These are phyloP conservation scores for Neelides folsomi DNA, from an alignment of 2,888 invertebrate genomes.

Conservation along the genomic window DNA sequence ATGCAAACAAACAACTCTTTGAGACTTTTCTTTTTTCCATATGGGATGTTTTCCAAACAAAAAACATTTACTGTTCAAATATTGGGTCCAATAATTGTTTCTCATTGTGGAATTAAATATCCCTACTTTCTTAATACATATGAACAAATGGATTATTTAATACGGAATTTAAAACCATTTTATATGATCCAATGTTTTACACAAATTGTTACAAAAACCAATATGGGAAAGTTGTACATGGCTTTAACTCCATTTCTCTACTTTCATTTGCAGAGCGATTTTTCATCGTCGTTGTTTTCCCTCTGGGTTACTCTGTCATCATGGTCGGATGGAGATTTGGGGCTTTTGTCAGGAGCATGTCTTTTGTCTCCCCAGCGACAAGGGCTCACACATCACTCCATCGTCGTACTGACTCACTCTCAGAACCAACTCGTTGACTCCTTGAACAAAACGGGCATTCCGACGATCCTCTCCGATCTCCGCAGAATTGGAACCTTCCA, in stretches of 20 bases:
- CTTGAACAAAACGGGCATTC: slow-evolving; percentile 44
- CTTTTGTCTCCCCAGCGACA: slow-evolving; percentile 66
- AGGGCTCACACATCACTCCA: slow-evolving; percentile 65
- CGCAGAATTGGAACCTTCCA: slow-evolving; percentile 69
- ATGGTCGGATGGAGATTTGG: slow-evolving; percentile 78
- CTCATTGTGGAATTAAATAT: no score
- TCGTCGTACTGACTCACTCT: slow-evolving; percentile 52
- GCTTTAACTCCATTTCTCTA: slow-evolving; percentile 2
- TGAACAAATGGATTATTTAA: no score
- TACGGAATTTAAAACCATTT: no score
- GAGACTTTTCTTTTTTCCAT: no score
- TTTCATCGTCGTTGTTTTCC: slow-evolving; percentile 66
- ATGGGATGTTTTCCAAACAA: no score
- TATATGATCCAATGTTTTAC: no score
- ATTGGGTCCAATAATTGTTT: no score
- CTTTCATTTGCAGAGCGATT: slow-evolving; percentile 55
- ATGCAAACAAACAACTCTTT: no score
- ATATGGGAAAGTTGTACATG: no score
- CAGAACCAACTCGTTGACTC: slow-evolving; percentile 75
- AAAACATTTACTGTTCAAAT: no score
- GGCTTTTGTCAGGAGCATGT: slow-evolving; percentile 72
- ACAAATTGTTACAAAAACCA: no score
- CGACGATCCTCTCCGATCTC: slow-evolving; percentile 56
- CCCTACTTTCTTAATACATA: no score
- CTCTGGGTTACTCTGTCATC: slow-evolving; percentile 57